Evolutionary conservation across 1,140 invertebrate species (phyloP).

Genomic region (Trypoxylus dichotomus): DNA sequence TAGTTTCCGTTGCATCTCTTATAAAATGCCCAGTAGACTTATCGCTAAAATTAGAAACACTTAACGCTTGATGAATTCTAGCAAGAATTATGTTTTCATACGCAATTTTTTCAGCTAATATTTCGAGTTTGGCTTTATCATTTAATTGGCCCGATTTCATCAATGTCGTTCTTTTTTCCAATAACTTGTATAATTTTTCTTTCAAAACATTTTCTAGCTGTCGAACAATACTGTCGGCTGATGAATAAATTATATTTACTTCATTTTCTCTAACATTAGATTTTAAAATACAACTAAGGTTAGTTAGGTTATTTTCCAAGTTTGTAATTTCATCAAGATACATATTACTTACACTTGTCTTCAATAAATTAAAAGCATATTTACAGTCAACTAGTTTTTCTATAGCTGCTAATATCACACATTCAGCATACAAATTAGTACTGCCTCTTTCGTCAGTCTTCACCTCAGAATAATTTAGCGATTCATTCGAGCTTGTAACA

Average conservation of each 20-base stretch:
- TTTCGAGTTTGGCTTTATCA: constrained; percentile 64
- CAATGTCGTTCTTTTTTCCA: constrained; percentile 63
- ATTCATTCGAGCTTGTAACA: constrained; percentile 60
- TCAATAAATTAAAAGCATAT: constrained; percentile 40
- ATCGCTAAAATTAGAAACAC: constrained; percentile 55
- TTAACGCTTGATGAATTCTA: constrained; percentile 50
- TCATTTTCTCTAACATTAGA: constrained; percentile 52
- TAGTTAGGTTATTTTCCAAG: constrained; percentile 62
- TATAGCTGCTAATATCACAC: constrained; percentile 41
- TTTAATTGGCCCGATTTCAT: constrained; percentile 65
- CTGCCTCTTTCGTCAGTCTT: constrained; percentile 36
- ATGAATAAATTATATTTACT: constrained; percentile 57
- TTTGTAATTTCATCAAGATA: constrained; percentile 50
- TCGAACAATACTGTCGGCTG: constrained; percentile 63
- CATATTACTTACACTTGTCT: constrained; percentile 36
- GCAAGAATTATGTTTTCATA: constrained; percentile 71
- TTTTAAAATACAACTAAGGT: constrained; percentile 60
- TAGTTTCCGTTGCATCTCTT: constrained; percentile 70
- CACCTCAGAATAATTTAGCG: constrained; percentile 52
- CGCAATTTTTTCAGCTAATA: constrained; percentile 74
- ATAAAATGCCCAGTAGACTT: constrained; percentile 59
- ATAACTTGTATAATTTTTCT: constrained; percentile 66
- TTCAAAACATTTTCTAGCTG: constrained; percentile 67
- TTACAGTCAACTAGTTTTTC: constrained; percentile 49
- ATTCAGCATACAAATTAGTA: constrained; percentile 27